Percentiles rank a stretch among this genome's conserved stretches.
Evolutionary conservation across 2,888 invertebrate genomes (phyloP).

Genomic region (Brachyptera putata): DNA sequence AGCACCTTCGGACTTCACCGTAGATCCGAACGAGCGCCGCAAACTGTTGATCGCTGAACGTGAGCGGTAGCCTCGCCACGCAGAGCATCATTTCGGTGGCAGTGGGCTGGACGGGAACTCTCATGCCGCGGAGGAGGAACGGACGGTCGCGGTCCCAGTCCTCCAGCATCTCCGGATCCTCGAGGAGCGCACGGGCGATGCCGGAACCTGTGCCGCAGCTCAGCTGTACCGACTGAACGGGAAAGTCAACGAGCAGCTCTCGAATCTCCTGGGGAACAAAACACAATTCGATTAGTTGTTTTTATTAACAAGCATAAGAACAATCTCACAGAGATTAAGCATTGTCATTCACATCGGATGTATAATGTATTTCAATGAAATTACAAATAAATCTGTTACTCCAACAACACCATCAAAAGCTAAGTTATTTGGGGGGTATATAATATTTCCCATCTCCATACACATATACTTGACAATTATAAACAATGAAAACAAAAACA

Average conservation of each 20-base stretch:
- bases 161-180: conserved; percentile 45
- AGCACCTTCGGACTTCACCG: conserved; percentile 47
- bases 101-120: conserved; percentile 45
- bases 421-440: no score
- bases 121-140: conserved; percentile 42
- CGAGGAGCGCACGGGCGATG: conserved; percentile 41
- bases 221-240: conserved; percentile 40
- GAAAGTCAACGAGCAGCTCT: conserved; percentile 41
- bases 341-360: no score
- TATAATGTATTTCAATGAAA: no score
- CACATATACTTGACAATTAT: no score
- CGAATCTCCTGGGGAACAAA: conserved; percentile 39
- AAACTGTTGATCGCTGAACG: conserved; percentile 47
- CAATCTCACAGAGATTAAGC: no score
- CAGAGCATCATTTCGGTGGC: conserved; percentile 49
- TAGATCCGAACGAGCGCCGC: conserved; percentile 44
- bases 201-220: conserved; percentile 39
- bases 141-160: conserved; percentile 43
- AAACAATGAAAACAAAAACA: no score
- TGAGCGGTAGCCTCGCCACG: conserved; percentile 47
- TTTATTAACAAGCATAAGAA: not conserved
- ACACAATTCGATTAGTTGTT: no score
- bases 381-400: no score
- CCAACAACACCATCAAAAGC: no score
- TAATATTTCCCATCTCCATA: no score